Conservation (phyloP, 2,797 vertebrate genomes). For the Microhierax caerulescens region DNA sequence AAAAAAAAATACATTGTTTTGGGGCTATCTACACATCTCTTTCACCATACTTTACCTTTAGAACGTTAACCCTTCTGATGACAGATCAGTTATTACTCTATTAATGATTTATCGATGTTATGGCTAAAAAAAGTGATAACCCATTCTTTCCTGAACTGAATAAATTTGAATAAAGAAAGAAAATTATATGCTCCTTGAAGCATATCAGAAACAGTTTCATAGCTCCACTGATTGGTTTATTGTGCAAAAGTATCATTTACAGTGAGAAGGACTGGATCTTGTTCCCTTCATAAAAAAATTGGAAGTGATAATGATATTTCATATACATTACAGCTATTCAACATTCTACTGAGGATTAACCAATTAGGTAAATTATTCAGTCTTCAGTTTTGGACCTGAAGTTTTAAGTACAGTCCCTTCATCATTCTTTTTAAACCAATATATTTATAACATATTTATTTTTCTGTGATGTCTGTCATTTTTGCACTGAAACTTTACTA, state of each 20-base stretch:
- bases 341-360: neutral
- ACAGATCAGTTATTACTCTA: neutral
- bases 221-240: neutral
- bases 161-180: neutral
- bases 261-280: neutral
- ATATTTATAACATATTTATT: neutral
- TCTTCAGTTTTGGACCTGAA: neutral
- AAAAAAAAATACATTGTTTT: neutral
- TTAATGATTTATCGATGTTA: neutral
- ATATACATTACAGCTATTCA: neutral
- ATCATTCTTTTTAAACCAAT: neutral
- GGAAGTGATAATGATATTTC: neutral
- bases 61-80: slow-evolving; percentile 22
- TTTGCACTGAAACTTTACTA: neutral
- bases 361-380: neutral
- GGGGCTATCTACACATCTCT: neutral
- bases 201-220: neutral
- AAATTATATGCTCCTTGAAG: neutral
- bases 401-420: neutral
- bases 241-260: neutral
- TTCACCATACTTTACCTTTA: slow-evolving; percentile 26
- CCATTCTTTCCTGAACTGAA: neutral
- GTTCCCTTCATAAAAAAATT: neutral
- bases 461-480: neutral
- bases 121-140: neutral